Conservation (phyloP, 2,888 invertebrate species). For the Eudasyphora cyanicolor region DNA sequence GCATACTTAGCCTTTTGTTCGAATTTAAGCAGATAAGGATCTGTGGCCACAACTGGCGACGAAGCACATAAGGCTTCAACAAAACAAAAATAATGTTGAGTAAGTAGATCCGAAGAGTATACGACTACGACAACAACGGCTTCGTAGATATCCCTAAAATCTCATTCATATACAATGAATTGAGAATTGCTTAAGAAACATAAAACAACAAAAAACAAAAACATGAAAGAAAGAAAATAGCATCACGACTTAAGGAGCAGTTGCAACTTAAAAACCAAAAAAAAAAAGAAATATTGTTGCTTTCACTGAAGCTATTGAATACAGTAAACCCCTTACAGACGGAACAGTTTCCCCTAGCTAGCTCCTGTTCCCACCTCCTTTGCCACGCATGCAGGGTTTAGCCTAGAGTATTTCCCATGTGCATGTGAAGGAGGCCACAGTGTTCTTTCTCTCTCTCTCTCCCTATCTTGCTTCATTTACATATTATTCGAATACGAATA, state of each 20-base stretch:
- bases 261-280: background rate
- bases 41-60: slow-evolving; percentile 43
- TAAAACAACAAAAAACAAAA: slow-evolving; percentile 24
- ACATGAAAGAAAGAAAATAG: background rate
- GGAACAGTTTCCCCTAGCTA: background rate
- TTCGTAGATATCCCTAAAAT: slow-evolving; percentile 12
- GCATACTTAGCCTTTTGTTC: slow-evolving; percentile 67
- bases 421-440: background rate
- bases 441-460: too few species aligned
- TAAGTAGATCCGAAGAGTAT: background rate
- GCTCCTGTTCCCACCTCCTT: background rate
- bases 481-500: background rate
- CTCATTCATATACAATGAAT: slow-evolving; percentile 5
- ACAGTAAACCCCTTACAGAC: background rate
- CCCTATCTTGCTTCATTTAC: background rate
- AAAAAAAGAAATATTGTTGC: slow-evolving; percentile 8
- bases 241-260: background rate
- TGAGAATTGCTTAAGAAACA: background rate
- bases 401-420: background rate
- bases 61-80: slow-evolving; percentile 23
- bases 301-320: background rate
- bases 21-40: slow-evolving; percentile 66
- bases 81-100: slow-evolving; percentile 28
- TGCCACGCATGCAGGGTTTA: background rate
- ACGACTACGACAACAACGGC: slow-evolving; percentile 24